Evolutionary conservation across 2,113 vertebrate species (phyloP), one percentile per base, ranked within the genome.

Genomic region (Lampris megalopsis): DNA sequence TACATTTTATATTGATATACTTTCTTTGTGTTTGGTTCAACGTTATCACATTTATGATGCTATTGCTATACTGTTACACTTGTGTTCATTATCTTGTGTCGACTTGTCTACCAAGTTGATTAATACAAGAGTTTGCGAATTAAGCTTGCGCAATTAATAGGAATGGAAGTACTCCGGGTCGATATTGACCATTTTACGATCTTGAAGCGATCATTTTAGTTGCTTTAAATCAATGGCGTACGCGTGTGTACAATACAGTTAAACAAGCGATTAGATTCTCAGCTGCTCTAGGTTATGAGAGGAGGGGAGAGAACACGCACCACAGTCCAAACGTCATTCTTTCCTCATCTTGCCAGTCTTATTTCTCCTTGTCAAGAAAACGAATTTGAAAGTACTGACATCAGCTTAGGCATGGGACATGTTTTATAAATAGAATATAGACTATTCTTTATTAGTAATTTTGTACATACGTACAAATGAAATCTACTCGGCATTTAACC

Each of bases 91-190:
- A 66, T 68, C 63, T 66, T 50, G 49, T 48, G n/a, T 77, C 84
- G 84, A 86, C 80, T 79, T 84, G 77, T 65, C 64, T 74, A 36
- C 63, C 86, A 67, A 42, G 79, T 41, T 68, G 42, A 68, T 77
- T 3, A 5, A 42, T 74, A 13, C 59, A 63, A 5, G 3, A 48
- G 13, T 36, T n/a, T 5, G 43, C 38, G 3, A 63, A 1, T 9
- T 8, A 24, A 68, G 63, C 80, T 72, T 42, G 60, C 57, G 7
- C 1, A 2, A 45, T 5, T 45, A 45, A 45, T 64, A 60, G 43
- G 24, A 50, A 6, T 10, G 38, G 42, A 65, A 24, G 35, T 35
- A 42, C 35, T 1, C 1, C 62, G 35, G 5, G 0, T 11, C 1
- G 2, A 59, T 9, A 59, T 35, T 60, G 77, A 24, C 24, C 24